Base-by-base conservation (phyloP, 2,113 vertebrate species). In the Acrocephalus kingi region DNA sequence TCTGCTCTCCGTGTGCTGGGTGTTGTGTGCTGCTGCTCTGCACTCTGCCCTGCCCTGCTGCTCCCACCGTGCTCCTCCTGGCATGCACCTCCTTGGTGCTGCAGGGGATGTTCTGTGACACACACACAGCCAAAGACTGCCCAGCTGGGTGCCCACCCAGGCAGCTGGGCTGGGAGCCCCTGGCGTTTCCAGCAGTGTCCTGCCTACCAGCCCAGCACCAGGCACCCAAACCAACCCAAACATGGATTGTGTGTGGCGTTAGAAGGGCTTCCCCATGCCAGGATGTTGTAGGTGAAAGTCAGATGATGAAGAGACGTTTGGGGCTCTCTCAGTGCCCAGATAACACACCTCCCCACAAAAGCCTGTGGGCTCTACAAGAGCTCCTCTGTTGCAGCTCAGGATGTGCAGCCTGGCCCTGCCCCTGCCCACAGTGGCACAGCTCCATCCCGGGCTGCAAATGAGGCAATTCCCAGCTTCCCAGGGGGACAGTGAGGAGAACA, bases 181-280 rank as follows among this genome's bases (percentile, higher is more conserved):
- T 7, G 11, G 30, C 18, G 13, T 31, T 54, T 25, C 56, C 55
- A 74, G 7, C 7, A 41, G 51, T 1, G 6, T 27, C 27, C 10
- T 75, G 61, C 37, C 89, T 10, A 4, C 25, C 73, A 48, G 66
- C 20, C 41, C n/a, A 30, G 66, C 56, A 61, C 11, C 41, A 33
- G 43, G 75, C 43, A 27, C 43, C 48, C 67, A n/a, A 43, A 58
- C 9, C 12, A 5, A 8, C 0, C 0, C 0, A 2, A 48, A 1
- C 13, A 18, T 0, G 0, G 25, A 56, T 8, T n/a, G 13, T 20
- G 56, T 22, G 49, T 4, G 6, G 35, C 33, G 28, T 14, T n/a
- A 54, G 41, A 13, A 5, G 12, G 20, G 31, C 28, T 23, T 45
- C 28, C 31, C 49, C 39, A 1, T 0, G 37, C 33, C 31, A 30